These are phyloP conservation scores for Platysteira castanea DNA, from an alignment of 2,113 vertebrate genomes.

Conservation along the genomic window DNA sequence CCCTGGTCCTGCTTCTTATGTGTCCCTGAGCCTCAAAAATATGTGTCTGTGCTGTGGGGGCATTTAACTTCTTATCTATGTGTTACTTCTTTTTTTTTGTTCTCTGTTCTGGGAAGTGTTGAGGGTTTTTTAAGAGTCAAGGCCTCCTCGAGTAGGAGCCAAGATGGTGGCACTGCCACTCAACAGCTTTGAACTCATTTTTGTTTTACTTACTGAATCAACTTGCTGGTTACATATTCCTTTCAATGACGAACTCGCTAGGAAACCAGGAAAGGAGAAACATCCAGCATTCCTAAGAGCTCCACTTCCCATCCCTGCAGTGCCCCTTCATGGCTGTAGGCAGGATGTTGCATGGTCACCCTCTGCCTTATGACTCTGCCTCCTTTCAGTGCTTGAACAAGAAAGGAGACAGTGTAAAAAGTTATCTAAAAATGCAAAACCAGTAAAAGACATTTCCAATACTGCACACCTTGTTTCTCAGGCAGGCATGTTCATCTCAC, in stretches of 20 bases:
- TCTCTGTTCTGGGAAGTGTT: background rate
- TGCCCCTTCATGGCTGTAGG: background rate
- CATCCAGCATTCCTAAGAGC: accelerated
- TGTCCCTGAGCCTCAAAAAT: background rate
- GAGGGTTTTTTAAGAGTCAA: background rate
- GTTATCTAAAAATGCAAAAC: background rate
- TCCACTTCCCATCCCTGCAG: background rate
- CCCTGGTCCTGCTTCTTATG: background rate
- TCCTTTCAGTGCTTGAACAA: background rate
- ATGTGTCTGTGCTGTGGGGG: background rate
- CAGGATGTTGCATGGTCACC: background rate
- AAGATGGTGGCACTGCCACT: background rate
- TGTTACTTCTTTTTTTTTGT: background rate
- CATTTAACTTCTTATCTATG: background rate
- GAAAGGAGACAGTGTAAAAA: background rate
- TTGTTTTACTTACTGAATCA: background rate
- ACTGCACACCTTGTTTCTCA: background rate
- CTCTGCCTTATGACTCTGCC: background rate
- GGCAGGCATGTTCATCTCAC: background rate
- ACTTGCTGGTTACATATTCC: background rate
- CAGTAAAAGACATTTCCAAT: background rate
- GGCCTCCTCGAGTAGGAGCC: background rate
- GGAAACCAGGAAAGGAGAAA: background rate
- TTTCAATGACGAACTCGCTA: accelerated
- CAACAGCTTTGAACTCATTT: background rate